Evolutionary conservation across 2,888 invertebrate species (phyloP).

Genomic region (Xanthorhoe designata): DNA sequence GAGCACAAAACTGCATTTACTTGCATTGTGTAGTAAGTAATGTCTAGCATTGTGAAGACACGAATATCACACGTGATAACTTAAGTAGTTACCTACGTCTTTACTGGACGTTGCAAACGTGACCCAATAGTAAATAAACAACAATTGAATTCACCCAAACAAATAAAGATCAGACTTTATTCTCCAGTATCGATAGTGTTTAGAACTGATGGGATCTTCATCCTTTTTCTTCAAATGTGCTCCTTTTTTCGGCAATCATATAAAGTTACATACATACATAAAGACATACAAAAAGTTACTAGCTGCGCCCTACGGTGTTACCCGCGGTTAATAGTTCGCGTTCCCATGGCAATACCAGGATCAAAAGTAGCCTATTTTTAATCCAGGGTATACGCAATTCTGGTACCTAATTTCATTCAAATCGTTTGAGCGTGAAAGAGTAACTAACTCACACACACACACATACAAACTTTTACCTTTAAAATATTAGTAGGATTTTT

Average conservation of each 20-base stretch:
- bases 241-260: not conserved
- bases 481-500: too few relatives aligned
- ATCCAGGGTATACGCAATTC: too few relatives aligned
- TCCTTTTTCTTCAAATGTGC: not conserved
- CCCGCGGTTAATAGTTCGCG: too few relatives aligned
- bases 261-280: too few relatives aligned
- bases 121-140: slow-evolving; percentile 19
- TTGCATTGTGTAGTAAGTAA: slow-evolving; percentile 28
- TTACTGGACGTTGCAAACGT: slow-evolving; percentile 15
- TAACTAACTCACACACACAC: too few relatives aligned
- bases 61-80: slow-evolving; percentile 26
- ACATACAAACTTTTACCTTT: too few relatives aligned
- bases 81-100: not conserved
- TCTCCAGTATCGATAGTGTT: not conserved
- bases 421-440: too few relatives aligned
- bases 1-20: slow-evolving; percentile 24
- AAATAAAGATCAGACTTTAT: not conserved
- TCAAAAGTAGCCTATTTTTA: too few relatives aligned
- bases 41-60: slow-evolving; percentile 23
- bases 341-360: too few relatives aligned
- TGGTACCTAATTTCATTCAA: too few relatives aligned
- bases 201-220: not conserved
- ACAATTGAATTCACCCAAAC: not conserved
- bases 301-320: too few relatives aligned
- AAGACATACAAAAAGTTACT: too few relatives aligned